These are phyloP conservation scores for Mythimna loreyi DNA, from an alignment of 2,888 invertebrate species.

Conservation along the genomic window DNA sequence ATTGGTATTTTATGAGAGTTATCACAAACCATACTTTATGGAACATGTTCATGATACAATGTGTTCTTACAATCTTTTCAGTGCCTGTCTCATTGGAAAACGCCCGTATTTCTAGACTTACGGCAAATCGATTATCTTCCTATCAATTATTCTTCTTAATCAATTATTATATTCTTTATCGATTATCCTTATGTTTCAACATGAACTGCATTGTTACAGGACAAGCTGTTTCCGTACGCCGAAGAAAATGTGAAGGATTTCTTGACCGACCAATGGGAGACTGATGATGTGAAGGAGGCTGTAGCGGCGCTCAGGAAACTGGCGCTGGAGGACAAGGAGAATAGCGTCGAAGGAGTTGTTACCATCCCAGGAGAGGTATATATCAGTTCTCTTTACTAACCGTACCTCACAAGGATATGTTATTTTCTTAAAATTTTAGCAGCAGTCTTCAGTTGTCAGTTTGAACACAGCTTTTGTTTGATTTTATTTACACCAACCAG, in stretches of 20 bases:
- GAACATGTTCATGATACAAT: conserved; percentile 10
- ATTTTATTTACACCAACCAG: too few species aligned
- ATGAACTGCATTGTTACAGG: conserved; percentile 86
- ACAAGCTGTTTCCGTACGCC: conserved; percentile 95
- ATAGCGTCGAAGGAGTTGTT: conserved; percentile 90
- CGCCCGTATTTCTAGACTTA: conserved; percentile 3
- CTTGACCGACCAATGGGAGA: conserved; percentile 93
- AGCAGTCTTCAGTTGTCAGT: neutral
- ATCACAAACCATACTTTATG: conserved; percentile 1
- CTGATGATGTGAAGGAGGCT: conserved; percentile 92
- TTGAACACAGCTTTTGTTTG: neutral
- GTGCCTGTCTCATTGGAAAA: conserved; percentile 24
- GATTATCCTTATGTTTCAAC: neutral
- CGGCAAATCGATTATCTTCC: neutral
- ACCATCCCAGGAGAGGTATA: conserved; percentile 88
- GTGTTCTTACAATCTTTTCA: neutral
- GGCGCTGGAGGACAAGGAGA: conserved; percentile 90
- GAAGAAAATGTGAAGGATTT: conserved; percentile 93
- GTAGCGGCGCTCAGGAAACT: conserved; percentile 92
- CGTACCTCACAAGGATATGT: neutral
- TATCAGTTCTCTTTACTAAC: conserved; percentile 8
- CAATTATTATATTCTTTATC: too few species aligned
- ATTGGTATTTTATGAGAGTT: conserved; percentile 12
- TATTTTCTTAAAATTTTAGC: neutral
- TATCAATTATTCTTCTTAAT: too few species aligned